Evolutionary conservation across 2,888 invertebrate genomes (phyloP).

Genomic region (Papilio demoleus): DNA sequence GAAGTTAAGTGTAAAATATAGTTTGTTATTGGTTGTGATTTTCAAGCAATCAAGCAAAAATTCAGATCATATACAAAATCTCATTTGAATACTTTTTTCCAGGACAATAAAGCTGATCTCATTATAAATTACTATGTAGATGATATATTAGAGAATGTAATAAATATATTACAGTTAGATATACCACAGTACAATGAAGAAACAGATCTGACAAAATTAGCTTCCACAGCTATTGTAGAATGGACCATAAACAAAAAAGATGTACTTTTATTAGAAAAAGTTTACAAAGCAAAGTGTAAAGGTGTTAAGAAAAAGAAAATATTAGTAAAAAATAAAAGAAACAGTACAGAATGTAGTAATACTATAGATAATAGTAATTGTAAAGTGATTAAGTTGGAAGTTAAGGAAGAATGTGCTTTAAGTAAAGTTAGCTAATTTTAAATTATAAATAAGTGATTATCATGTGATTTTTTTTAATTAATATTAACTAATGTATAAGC

Average conservation of each 20-base stretch:
- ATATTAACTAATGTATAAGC: neutral
- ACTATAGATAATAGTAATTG: slow-evolving; percentile 40
- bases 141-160: slow-evolving; percentile 88
- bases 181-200: slow-evolving; percentile 87
- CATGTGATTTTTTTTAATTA: slow-evolving; percentile 3
- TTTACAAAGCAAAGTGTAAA: slow-evolving; percentile 79
- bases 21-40: too few species aligned
- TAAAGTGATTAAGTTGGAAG: slow-evolving; percentile 66
- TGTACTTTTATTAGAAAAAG: slow-evolving; percentile 84
- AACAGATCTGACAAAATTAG: slow-evolving; percentile 86
- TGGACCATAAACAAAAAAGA: slow-evolving; percentile 88
- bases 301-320: slow-evolving; percentile 75
- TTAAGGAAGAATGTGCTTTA: slow-evolving; percentile 53
- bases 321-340: slow-evolving; percentile 67
- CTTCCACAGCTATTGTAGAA: slow-evolving; percentile 78
- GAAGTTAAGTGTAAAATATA: too few species aligned
- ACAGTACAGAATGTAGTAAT: slow-evolving; percentile 49
- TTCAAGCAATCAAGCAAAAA: too few species aligned
- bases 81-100: slow-evolving; percentile 53
- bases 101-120: slow-evolving; percentile 96
- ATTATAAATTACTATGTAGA: slow-evolving; percentile 96
- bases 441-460: too few species aligned
- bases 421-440: neutral
- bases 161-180: slow-evolving; percentile 88
- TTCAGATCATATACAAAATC: too few species aligned